Conservation (phyloP, 2,113 vertebrate species). For the Charadrius vociferus region DNA sequence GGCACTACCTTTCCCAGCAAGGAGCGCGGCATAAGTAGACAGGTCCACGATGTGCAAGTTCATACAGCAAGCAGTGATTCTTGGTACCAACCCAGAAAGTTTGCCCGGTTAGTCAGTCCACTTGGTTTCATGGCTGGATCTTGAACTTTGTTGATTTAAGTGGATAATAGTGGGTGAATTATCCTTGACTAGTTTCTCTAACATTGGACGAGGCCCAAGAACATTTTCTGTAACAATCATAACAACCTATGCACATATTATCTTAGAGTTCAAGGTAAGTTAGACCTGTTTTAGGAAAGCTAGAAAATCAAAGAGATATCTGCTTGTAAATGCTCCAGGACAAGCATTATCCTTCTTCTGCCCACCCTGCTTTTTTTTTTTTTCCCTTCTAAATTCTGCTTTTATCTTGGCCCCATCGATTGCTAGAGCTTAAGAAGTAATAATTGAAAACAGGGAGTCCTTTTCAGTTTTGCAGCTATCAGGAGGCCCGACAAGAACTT, state of each 20-base stretch:
- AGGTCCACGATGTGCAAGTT: neutral
- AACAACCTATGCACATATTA: neutral
- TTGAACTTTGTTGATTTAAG: neutral
- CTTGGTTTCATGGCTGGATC: neutral
- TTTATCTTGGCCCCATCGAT: neutral
- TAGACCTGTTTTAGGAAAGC: neutral
- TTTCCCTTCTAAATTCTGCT: neutral
- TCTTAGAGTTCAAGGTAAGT: neutral
- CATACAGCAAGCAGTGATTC: neutral
- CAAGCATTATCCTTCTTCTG: neutral
- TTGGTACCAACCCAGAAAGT: neutral
- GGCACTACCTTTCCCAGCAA: neutral
- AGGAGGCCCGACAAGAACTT: neutral
- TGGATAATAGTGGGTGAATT: neutral
- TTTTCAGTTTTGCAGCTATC: neutral
- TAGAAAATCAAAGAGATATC: neutral
- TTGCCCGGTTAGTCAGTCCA: neutral
- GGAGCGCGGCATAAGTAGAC: fast-evolving
- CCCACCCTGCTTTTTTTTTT: neutral
- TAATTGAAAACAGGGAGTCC: neutral
- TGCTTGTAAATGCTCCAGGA: neutral
- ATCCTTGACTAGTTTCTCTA: neutral
- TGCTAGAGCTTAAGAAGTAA: neutral
- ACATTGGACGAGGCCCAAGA: neutral
- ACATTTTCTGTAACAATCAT: neutral